Evolutionary conservation across 2,797 vertebrate species (phyloP).

Genomic region (Ctenochaetus hawaiiensis): DNA sequence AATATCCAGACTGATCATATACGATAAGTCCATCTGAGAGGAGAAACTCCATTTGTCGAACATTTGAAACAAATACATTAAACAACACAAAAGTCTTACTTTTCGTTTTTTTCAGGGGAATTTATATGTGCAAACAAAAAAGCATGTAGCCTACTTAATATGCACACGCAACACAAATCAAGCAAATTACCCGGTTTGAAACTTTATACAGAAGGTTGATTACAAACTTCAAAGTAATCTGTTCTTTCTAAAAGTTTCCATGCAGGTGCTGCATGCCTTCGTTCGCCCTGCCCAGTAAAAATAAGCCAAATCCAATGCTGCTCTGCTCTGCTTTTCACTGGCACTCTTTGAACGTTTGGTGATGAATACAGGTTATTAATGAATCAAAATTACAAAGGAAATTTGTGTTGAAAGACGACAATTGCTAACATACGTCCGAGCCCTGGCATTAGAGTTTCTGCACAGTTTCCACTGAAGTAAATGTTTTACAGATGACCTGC

Average conservation of each 20-base stretch:
- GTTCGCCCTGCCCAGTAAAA: neutral
- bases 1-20: conserved; percentile 49
- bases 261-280: conserved; percentile 1
- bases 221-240: conserved; percentile 15
- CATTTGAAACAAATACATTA: conserved; percentile 28
- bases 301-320: conserved; percentile 22
- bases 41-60: conserved; percentile 28
- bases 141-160: neutral
- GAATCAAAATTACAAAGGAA: conserved; percentile 13
- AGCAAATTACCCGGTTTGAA: neutral
- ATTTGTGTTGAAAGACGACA: conserved; percentile 1
- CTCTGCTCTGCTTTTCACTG: neutral
- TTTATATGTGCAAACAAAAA: conserved; percentile 2
- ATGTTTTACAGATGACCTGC: conserved; percentile 17
- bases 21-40: conserved; percentile 30
- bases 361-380: conserved; percentile 4
- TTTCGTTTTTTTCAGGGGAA: conserved; percentile 11
- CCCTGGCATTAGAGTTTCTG: neutral
- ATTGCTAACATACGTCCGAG: conserved; percentile 10
- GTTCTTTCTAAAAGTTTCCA: neutral
- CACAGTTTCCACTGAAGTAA: conserved; percentile 4
- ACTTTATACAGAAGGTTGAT: neutral
- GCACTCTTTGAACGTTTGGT: conserved; percentile 2
- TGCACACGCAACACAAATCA: neutral
- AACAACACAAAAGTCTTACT: neutral